Evolutionary conservation across 2,113 vertebrate genomes (phyloP).

Genomic region (Dipodomys merriami): DNA sequence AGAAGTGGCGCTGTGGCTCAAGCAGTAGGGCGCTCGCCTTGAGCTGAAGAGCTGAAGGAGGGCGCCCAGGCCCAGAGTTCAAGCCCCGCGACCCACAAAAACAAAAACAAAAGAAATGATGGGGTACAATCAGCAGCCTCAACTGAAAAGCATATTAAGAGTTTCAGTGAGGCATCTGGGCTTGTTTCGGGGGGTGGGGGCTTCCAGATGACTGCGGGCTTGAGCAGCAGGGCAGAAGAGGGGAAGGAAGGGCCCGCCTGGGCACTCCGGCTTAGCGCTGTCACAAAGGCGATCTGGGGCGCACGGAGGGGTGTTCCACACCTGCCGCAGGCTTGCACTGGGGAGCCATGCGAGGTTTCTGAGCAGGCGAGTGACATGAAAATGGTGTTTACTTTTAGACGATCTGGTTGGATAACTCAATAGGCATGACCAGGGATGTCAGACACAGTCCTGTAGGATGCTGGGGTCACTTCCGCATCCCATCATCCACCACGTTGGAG

Average conservation of each 20-base stretch:
- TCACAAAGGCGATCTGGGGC: not conserved
- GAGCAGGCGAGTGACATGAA: not conserved
- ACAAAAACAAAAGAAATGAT: not conserved
- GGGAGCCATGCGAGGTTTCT: not conserved
- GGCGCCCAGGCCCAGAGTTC: no score
- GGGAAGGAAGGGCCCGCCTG: not conserved
- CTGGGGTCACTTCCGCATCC: not conserved
- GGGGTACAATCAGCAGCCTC: constrained; percentile 3
- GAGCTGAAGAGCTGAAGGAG: no score
- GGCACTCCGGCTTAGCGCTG: not conserved
- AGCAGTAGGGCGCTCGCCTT: no score
- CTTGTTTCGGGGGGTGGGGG: no score
- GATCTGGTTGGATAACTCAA: not conserved
- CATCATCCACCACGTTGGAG: not conserved
- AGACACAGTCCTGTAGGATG: not conserved
- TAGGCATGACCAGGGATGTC: not conserved
- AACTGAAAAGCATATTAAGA: not conserved
- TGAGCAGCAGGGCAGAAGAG: no score
- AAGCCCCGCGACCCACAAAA: no score
- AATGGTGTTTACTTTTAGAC: not conserved
- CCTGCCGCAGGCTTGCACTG: not conserved
- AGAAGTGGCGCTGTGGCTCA: no score
- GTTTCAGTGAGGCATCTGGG: not conserved
- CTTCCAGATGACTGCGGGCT: not conserved
- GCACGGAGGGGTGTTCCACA: not conserved